These are phyloP conservation scores for Chrysodeixis includens DNA, from an alignment of 2,888 invertebrate species.

Conservation along the genomic window DNA sequence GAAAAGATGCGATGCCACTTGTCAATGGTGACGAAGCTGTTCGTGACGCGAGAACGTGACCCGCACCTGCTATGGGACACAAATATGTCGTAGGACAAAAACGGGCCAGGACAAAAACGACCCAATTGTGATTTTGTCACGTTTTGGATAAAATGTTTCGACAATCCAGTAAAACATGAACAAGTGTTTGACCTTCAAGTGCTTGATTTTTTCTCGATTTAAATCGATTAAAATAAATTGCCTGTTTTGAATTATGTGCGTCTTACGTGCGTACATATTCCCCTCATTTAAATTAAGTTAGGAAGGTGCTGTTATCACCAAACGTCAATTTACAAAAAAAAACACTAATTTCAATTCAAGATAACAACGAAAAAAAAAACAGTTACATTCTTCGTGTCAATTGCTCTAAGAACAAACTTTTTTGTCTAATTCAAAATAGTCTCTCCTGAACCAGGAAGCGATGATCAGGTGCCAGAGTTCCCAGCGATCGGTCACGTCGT, in stretches of 20 bases:
- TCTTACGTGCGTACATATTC: too few species aligned
- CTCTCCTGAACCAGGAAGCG: slow-evolving; percentile 67
- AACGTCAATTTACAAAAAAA: too few species aligned
- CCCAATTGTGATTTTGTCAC: slow-evolving; percentile 60
- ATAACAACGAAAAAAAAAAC: too few species aligned
- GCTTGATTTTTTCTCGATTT: slow-evolving; percentile 27
- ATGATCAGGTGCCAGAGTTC: slow-evolving; percentile 70
- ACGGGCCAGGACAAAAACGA: slow-evolving; percentile 56
- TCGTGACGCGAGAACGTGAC: slow-evolving; percentile 69
- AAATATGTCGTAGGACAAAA: slow-evolving; percentile 67
- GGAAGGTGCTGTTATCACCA: too few species aligned
- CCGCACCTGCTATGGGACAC: slow-evolving; percentile 68
- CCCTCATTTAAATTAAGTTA: too few species aligned
- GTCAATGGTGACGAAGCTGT: slow-evolving; percentile 62
- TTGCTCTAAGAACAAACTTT: too few species aligned
- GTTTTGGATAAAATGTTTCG: slow-evolving; percentile 48
- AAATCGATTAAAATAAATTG: neutral
- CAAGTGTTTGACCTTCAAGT: slow-evolving; percentile 34
- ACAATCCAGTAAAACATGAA: slow-evolving; percentile 35
- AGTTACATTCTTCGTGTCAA: too few species aligned
- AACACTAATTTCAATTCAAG: too few species aligned
- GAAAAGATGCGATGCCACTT: slow-evolving; percentile 68
- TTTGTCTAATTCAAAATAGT: too few species aligned
- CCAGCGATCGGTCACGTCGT: slow-evolving; percentile 78
- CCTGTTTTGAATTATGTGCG: neutral